phyloP scores from a whole-genome alignment of 2,113 vertebrate genomes.

The Ranitomeya imitator region DNA sequence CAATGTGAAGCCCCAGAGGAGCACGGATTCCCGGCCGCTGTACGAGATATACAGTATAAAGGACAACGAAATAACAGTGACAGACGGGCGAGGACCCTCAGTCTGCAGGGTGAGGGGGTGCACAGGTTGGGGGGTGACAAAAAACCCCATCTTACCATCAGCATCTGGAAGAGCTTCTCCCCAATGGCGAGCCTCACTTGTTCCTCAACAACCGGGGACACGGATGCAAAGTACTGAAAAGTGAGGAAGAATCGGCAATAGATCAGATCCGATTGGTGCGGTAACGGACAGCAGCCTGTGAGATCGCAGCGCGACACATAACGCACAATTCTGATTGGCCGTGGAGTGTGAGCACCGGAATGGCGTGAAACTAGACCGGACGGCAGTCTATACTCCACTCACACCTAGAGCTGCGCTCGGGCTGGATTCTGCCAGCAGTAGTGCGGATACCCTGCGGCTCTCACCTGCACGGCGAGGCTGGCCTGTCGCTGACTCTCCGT shows the following conservation, averaged over 20 bases:
- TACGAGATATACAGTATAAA: too few relatives aligned
- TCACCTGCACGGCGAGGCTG: constrained; percentile 78
- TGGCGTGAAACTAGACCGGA: neutral
- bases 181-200: constrained; percentile 71
- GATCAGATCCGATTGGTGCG: neutral
- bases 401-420: neutral
- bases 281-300: fast-evolving
- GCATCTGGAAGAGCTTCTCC: constrained; percentile 71
- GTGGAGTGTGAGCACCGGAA: neutral
- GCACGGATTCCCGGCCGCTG: too few relatives aligned
- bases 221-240: constrained; percentile 76
- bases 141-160: constrained; percentile 70
- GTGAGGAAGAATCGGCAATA: neutral
- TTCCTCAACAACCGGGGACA: constrained; percentile 71
- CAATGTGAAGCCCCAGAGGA: too few relatives aligned
- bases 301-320: neutral
- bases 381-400: neutral
- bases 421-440: neutral
- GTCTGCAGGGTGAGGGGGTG: neutral
- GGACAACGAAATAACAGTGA: too few relatives aligned
- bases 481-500: constrained; percentile 80
- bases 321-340: neutral
- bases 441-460: neutral
- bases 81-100: too few relatives aligned
- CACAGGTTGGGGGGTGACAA: neutral